phyloP scores from a whole-genome alignment of 2,113 vertebrate species.

The Istiophorus platypterus region DNA sequence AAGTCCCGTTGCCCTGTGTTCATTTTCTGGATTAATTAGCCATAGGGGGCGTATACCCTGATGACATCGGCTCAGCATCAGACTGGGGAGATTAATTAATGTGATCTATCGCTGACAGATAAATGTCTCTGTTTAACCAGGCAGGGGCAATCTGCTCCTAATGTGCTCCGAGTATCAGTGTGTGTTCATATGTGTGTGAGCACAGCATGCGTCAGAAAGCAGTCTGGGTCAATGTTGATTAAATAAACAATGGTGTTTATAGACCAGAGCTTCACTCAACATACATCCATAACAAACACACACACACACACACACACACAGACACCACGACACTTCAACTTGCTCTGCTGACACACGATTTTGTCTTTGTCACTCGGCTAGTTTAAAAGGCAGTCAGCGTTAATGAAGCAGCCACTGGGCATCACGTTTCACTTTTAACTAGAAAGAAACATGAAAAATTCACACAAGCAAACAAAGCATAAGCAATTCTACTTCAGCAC shows the following conservation, averaged over 20 bases:
- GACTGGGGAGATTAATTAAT: conserved; percentile 36
- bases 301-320: conserved; percentile 26
- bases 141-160: conserved; percentile 24
- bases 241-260: conserved; percentile 71
- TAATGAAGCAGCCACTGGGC: not conserved
- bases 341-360: not conserved
- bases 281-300: conserved; percentile 18
- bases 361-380: not conserved
- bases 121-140: conserved; percentile 54
- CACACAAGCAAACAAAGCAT: too few relatives aligned
- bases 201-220: conserved; percentile 36
- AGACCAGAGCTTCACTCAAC: conserved; percentile 43
- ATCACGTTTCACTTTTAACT: not conserved
- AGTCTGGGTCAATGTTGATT: conserved; percentile 65
- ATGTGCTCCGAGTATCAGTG: not conserved
- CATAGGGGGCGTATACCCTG: conserved; percentile 12
- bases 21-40: conserved; percentile 33
- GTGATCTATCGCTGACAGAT: conserved; percentile 36
- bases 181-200: conserved; percentile 23
- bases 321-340: not conserved
- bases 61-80: conserved; percentile 59
- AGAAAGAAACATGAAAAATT: not conserved
- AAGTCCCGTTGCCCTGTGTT: not conserved
- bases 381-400: not conserved
- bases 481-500: not conserved